These are phyloP conservation scores for Nanorana parkeri DNA, from an alignment of 2,113 vertebrate genomes.

Conservation along the genomic window DNA sequence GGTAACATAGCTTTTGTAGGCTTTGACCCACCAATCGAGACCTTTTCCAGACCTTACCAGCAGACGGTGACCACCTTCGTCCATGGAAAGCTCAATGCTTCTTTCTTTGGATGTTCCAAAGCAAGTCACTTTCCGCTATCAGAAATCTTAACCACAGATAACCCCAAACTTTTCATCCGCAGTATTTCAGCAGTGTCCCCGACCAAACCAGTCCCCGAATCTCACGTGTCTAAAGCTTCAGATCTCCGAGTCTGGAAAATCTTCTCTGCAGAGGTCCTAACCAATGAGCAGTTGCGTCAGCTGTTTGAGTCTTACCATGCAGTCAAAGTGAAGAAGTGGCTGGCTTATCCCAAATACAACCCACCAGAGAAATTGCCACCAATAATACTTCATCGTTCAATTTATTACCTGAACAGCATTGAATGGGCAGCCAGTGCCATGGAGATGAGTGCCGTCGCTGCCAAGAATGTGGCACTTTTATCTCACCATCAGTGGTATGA, in stretches of 20 bases:
- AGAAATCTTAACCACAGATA: slow-evolving; percentile 77
- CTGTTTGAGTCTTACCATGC: slow-evolving; percentile 84
- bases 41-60: slow-evolving; percentile 78
- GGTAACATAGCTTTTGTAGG: slow-evolving; percentile 84
- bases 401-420: slow-evolving; percentile 88
- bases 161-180: slow-evolving; percentile 73
- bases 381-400: slow-evolving; percentile 80
- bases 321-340: slow-evolving; percentile 76
- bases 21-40: slow-evolving; percentile 79
- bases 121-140: slow-evolving; percentile 71
- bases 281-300: slow-evolving; percentile 73
- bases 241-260: slow-evolving; percentile 82
- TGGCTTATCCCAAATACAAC: slow-evolving; percentile 83
- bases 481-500: slow-evolving; percentile 88
- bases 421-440: slow-evolving; percentile 89
- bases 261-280: slow-evolving; percentile 78
- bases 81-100: slow-evolving; percentile 82
- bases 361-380: slow-evolving; percentile 78
- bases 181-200: slow-evolving; percentile 77
- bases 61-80: slow-evolving; percentile 82
- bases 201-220: slow-evolving; percentile 56
- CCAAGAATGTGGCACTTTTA: slow-evolving; percentile 85
- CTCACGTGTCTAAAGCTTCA: slow-evolving; percentile 59
- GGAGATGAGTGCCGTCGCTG: slow-evolving; percentile 90
- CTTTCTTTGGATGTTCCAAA: slow-evolving; percentile 75